Evolutionary conservation across 2,888 invertebrate species (phyloP).

Genomic region (Ormyrus labotus): DNA sequence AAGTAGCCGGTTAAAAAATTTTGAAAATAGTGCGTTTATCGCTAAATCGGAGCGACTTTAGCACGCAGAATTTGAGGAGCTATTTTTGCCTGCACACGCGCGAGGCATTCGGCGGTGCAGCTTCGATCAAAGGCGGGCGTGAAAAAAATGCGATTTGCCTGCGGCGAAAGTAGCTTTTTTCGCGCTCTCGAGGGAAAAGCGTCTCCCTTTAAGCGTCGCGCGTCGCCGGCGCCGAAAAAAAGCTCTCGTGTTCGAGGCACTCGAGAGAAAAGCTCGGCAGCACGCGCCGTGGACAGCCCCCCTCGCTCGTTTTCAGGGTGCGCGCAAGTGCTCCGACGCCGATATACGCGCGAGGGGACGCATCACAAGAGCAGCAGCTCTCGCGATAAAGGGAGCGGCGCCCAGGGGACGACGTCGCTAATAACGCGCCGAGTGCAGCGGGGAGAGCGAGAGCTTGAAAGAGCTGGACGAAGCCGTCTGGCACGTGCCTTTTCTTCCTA

Average conservation of each 20-base stretch:
- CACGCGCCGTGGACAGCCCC: background rate
- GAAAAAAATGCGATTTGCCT: slow-evolving; percentile 11
- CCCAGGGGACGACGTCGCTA: slow-evolving; percentile 2
- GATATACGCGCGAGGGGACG: background rate
- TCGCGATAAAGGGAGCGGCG: background rate
- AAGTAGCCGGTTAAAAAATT: too few relatives aligned
- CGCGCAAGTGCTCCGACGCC: slow-evolving; percentile 1
- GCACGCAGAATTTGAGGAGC: too few relatives aligned
- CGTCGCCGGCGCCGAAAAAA: slow-evolving; percentile 5
- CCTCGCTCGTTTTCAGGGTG: background rate
- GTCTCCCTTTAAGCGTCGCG: background rate
- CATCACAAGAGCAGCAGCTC: background rate
- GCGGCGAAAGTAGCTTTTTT: slow-evolving; percentile 23
- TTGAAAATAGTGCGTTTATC: too few relatives aligned
- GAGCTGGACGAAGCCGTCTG: too few relatives aligned
- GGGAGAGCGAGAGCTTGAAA: background rate
- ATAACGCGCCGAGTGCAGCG: background rate
- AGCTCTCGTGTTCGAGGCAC: background rate
- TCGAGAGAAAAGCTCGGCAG: slow-evolving; percentile 2
- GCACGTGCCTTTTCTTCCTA: background rate
- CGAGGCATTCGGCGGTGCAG: too few relatives aligned
- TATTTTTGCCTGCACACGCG: too few relatives aligned
- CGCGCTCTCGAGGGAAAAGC: slow-evolving; percentile 4
- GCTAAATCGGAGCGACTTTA: too few relatives aligned
- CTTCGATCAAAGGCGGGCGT: background rate